A percentile compares a stretch with the other conserved stretches of the same genome.
phyloP scores from a whole-genome alignment of 2,113 vertebrate genomes.

The Corydoras sp. region DNA sequence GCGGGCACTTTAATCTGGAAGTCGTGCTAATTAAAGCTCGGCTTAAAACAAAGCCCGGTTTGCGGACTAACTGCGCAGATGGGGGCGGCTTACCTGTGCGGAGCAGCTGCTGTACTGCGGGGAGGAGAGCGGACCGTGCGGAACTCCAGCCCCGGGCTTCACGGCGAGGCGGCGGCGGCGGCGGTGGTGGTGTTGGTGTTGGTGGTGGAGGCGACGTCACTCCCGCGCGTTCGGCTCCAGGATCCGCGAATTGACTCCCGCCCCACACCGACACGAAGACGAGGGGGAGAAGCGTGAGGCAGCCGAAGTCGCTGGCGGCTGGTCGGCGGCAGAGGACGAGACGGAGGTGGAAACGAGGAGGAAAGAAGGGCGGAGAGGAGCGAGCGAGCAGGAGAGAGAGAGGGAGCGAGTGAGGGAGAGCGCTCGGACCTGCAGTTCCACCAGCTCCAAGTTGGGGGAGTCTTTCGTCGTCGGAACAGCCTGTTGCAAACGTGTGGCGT shows the following conservation, averaged over 20 bases:
- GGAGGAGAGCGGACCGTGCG: background rate
- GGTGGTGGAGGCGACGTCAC: too few relatives aligned
- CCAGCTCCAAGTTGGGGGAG: conserved; percentile 51
- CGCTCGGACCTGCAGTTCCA: conserved; percentile 36
- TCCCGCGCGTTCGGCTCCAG: too few relatives aligned
- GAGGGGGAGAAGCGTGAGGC: conserved; percentile 39
- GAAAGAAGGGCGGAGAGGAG: conserved; percentile 33
- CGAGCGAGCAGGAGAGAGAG: conserved; percentile 28
- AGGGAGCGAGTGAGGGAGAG: conserved; percentile 26
- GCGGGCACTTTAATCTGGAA: background rate
- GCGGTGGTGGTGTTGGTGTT: too few relatives aligned
- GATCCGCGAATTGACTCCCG: too few relatives aligned
- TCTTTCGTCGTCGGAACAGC: too few relatives aligned
- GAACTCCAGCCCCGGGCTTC: background rate
- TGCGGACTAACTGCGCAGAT: background rate
- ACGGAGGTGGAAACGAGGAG: conserved; percentile 7
- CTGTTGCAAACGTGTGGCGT: background rate
- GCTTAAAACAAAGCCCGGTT: background rate
- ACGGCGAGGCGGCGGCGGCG: conserved; percentile 9
- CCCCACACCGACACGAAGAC: background rate
- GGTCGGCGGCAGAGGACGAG: conserved; percentile 37
- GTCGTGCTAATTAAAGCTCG: background rate
- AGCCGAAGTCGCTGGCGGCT: conserved; percentile 38
- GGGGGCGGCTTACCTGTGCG: conserved; percentile 36
- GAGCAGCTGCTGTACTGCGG: background rate